Base-by-base conservation (phyloP, 2,797 vertebrate genomes). In the Alectoris magna region DNA sequence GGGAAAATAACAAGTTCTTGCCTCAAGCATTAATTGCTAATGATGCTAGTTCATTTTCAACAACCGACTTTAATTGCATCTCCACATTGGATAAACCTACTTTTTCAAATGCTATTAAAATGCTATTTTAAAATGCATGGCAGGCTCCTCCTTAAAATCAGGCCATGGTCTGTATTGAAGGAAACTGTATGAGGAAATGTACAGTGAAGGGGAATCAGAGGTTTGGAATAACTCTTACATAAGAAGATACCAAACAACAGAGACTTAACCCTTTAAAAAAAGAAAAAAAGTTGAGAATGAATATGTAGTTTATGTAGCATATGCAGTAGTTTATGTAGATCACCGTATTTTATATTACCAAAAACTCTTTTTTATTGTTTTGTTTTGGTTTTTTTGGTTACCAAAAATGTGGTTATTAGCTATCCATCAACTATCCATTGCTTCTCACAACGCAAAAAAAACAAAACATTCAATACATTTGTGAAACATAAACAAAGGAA, bases 91-190 rank as follows among this genome's bases (percentile, higher is more conserved):
- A 48, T 70, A 91, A 94, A 72, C 31, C 51, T 91, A 51, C 26
- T 75, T 87, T 82, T 77, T 49, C 59, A 48, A 63, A 69, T 34
- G 11, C 36, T 87, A 49, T 53, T 62, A 39, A 62, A 62, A 39
- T 39, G 38, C 27, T 62, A 38, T 62, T 62, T 93, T 55, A 78
- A 91, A 91, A 91, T 31, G 53, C 14, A 49, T 17, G 36, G 19
- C 36, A 84, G 7, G 59, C 16, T 92, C 39, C 46, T 87, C 80
- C 85, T 73, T 84, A 91, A 87, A 91, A 84, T 31, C 48, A 84
- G 46, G 39, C 55, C 46, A 24, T 17, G 11, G 44, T 73, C 64
- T 79, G 31, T 41, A 71, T 38, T 68, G 66, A 79, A 70, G 79
- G 46, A 88, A 92, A 81, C 1, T 49, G 13, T 83, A 58, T n/a